Percentiles rank a stretch among this genome's conserved stretches.
These are phyloP conservation scores for Champsocephalus esox DNA, from an alignment of 2,797 vertebrate species.

Conservation along the genomic window DNA sequence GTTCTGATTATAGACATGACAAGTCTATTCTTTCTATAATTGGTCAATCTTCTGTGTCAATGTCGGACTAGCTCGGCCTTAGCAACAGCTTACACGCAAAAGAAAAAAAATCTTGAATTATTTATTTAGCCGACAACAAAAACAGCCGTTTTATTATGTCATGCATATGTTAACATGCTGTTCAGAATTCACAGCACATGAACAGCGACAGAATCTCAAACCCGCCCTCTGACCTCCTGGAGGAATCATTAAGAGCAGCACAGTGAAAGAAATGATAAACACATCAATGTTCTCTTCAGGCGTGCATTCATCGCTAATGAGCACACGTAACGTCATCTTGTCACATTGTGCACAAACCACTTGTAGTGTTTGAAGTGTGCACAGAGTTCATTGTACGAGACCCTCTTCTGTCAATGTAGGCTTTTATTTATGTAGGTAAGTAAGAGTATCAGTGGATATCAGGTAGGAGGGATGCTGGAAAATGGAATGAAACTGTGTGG, in stretches of 20 bases:
- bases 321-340: constrained; percentile 58
- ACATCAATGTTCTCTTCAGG: constrained; percentile 48
- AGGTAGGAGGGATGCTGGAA: constrained; percentile 62
- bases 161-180: constrained; percentile 60
- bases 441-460: constrained; percentile 45
- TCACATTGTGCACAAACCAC: constrained; percentile 65
- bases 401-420: constrained; percentile 78
- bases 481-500: constrained; percentile 48
- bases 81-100: constrained; percentile 41
- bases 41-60: neutral
- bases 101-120: constrained; percentile 67
- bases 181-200: constrained; percentile 34
- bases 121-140: constrained; percentile 64
- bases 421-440: constrained; percentile 62
- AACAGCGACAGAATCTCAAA: constrained; percentile 40
- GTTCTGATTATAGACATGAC: neutral
- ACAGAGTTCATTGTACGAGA: constrained; percentile 66
- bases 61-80: neutral
- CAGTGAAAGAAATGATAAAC: constrained; percentile 56
- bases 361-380: constrained; percentile 64
- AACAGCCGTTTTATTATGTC: constrained; percentile 48
- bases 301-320: constrained; percentile 67
- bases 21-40: too few relatives aligned
- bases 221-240: constrained; percentile 57
- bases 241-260: constrained; percentile 48